These are phyloP conservation scores for Augochlora pura DNA, from an alignment of 1,140 invertebrate species.

Conservation along the genomic window DNA sequence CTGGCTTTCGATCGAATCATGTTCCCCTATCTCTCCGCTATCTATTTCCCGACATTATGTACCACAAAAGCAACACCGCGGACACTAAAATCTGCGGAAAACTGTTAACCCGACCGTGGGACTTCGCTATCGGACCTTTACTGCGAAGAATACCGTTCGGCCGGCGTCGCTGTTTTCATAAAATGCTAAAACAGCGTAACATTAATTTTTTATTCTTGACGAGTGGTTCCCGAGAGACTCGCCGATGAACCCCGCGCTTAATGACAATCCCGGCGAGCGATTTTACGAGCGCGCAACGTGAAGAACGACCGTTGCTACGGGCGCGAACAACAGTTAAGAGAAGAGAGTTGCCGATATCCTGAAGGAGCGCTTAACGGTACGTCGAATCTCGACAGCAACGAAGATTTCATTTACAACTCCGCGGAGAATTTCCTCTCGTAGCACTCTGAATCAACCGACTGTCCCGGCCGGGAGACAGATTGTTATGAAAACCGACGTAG, in stretches of 20 bases:
- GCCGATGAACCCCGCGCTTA: background rate
- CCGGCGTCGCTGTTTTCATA: no score
- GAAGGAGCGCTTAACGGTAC: constrained; percentile 8
- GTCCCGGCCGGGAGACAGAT: no score
- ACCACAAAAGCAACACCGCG: no score
- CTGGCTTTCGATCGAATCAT: no score
- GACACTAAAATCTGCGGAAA: no score
- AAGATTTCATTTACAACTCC: background rate
- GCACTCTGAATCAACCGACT: background rate
- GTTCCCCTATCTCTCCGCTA: no score
- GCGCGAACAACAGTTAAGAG: background rate
- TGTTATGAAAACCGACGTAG: no score
- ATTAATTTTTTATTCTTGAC: constrained; percentile 17
- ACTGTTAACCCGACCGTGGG: no score
- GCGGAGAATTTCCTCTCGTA: background rate
- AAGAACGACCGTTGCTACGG: background rate
- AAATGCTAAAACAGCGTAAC: background rate
- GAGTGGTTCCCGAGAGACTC: background rate
- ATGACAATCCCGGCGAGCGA: background rate
- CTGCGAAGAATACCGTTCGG: no score
- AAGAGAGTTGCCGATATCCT: background rate
- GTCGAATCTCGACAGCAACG: background rate
- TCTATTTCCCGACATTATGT: no score
- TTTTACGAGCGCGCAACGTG: constrained; percentile 3
- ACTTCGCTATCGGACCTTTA: no score